Evolutionary conservation across 2,113 vertebrate species (phyloP).

Genomic region (Lipotes vexillifer): DNA sequence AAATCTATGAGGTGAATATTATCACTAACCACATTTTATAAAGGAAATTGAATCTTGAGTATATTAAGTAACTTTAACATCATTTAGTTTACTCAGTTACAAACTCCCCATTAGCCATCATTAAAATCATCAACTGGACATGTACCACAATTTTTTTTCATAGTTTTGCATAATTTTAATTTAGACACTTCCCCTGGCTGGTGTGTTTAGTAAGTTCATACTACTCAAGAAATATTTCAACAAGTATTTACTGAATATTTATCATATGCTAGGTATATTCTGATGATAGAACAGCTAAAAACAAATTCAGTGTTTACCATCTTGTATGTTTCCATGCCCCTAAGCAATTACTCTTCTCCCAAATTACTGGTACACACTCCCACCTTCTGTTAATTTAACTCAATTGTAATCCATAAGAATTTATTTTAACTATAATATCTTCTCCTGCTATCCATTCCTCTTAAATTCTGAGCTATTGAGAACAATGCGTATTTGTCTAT

Average conservation of each 20-base stretch:
- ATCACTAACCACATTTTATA: background rate
- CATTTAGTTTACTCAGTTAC: background rate
- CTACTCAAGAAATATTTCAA: background rate
- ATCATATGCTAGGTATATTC: background rate
- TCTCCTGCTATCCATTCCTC: background rate
- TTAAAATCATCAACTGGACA: background rate
- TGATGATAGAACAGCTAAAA: background rate
- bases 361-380: background rate
- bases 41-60: background rate
- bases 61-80: background rate
- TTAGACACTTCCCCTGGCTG: background rate
- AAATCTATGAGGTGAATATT: background rate
- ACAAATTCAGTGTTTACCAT: background rate
- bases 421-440: background rate
- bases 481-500: background rate
- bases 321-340: background rate
- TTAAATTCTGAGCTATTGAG: background rate
- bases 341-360: background rate
- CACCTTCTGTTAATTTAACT: background rate
- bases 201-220: background rate
- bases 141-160: background rate
- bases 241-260: background rate
- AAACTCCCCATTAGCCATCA: background rate
- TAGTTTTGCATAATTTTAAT: background rate
- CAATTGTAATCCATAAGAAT: background rate